phyloP scores from a whole-genome alignment of 2,888 invertebrate genomes.

The Nudaria mundana region DNA sequence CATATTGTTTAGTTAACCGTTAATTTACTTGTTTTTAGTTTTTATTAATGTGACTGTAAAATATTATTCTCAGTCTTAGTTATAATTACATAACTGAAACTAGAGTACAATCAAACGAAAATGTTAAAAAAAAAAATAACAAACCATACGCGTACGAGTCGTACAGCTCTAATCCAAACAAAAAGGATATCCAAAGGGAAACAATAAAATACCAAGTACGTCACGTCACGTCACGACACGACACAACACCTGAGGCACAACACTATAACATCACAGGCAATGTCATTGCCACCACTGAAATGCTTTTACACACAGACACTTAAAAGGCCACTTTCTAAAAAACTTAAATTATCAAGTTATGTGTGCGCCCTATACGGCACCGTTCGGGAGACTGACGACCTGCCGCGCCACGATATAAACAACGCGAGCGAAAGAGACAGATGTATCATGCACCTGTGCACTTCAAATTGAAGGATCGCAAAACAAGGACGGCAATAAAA shows the following conservation, averaged over 20 bases:
- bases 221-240: constrained; percentile 43
- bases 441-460: constrained; percentile 71
- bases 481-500: constrained; percentile 65
- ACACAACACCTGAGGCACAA: constrained; percentile 34
- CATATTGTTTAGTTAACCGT: constrained; percentile 2
- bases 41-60: not conserved
- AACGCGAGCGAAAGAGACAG: constrained; percentile 61
- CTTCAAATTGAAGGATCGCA: constrained; percentile 67
- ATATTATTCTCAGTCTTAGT: not conserved
- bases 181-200: constrained; percentile 46
- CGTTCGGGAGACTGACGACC: constrained; percentile 60
- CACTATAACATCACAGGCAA: constrained; percentile 34
- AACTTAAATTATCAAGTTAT: constrained; percentile 17
- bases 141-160: constrained; percentile 39
- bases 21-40: not conserved
- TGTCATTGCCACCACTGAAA: constrained; percentile 39
- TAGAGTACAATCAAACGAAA: constrained; percentile 32
- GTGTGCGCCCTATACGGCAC: constrained; percentile 46
- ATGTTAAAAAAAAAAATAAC: constrained; percentile 26
- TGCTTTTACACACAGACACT: constrained; percentile 36
- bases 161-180: constrained; percentile 41
- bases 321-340: constrained; percentile 51
- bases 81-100: constrained; percentile 6
- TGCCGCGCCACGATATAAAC: constrained; percentile 44
- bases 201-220: constrained; percentile 49